Evolutionary conservation across 2,797 vertebrate species (phyloP), one percentile per base, ranked within the genome.

Genomic region (Xerus rutilus): DNA sequence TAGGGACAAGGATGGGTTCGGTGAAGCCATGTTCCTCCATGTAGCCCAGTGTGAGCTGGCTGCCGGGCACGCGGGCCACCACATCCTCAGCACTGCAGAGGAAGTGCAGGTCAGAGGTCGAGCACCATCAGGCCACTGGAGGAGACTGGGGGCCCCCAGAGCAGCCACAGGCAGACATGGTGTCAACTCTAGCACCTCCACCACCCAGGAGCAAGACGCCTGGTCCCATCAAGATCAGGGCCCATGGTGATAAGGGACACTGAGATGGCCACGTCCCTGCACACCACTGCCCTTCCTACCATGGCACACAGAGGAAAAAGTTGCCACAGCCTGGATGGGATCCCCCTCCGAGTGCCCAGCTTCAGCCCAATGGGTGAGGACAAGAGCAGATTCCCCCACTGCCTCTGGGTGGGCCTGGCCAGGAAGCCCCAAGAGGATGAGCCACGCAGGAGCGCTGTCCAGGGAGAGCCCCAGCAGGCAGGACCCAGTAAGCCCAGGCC

Each of bases 21-120:
- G 99, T 99, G 97, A 99, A 99, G 96, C 99, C 99, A 0, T 99
- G 99, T 97, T 99, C 99, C 96, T 99, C 99, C 98, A 99, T 98
- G 97, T 99, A 99, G 91, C 99, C 99, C 89, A 99, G 78, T 0
- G 99, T 99, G 95, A 99, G 98, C 96, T 99, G 99, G 98, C 97
- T 98, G 95, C 99, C 99, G 0, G 98, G 98, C 49, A 99, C 98
- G 43, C 99, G 99, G 96, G 99, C 98, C 76, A 99, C 99, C 2
- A 99, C 98, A 4, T 99, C 99, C 35, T 99, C 99, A 84, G 99
- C 99, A 85, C 99, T 99, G 98, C 78, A 94, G 95, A 92, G 64
- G 14, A 97, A 97, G 83, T 17, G 93, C 5, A 54, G 14, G 81
- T 90, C 15, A n/a, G 88, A 69, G 20, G 25, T 5, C 28, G 3